Evolutionary conservation across 1,140 invertebrate species (phyloP), one percentile per base, ranked within the genome.

Genomic region (Panagrolaimus sp.): DNA sequence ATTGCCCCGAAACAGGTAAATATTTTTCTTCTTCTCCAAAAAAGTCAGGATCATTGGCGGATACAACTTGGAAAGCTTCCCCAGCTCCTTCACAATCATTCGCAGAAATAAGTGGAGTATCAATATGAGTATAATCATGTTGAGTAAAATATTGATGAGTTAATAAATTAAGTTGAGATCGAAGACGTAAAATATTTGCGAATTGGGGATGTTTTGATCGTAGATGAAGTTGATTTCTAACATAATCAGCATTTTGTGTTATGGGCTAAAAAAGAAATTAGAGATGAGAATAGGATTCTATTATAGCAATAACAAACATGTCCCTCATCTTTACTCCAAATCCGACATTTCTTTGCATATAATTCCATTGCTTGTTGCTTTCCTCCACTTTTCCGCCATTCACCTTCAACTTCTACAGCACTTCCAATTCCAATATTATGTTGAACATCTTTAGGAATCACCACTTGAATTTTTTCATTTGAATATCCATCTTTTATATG

Each of bases 41-140:
- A 52, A 73, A 76, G 15, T 70, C 67, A 43, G 73, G 17, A 55
- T 79, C 68, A 32, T 67, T 71, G 9, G 17, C n/a, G 14, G 48
- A 55, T 10, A 88, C 85, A 1, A 90, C 87, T 62, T 84, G 83
- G 83, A 92, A 91, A 0, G 90, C 87, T 87, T 98, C 93, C 17
- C 94, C 94, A 58, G 91, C 94, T n/a, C 95, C 94, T 87, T 99
- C 96, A 86, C 94, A 97, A 84, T 98, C 94, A 86, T 96, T 97
- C 8, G 91, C 89, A n/a, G 95, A 96, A 14, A 98, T 82, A 71
- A 98, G 88, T 14, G 96, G 95, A 17, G 93, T 91, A 77, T 96
- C 89, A 28, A 98, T 87, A 73, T 90, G 88, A 32, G 91, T 84
- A 84, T 90, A 98, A 21, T 88, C 26, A n/a, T 44, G 63, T 21